Evolutionary conservation across 2,113 vertebrate genomes (phyloP).

Genomic region (Spea multiplicata): DNA sequence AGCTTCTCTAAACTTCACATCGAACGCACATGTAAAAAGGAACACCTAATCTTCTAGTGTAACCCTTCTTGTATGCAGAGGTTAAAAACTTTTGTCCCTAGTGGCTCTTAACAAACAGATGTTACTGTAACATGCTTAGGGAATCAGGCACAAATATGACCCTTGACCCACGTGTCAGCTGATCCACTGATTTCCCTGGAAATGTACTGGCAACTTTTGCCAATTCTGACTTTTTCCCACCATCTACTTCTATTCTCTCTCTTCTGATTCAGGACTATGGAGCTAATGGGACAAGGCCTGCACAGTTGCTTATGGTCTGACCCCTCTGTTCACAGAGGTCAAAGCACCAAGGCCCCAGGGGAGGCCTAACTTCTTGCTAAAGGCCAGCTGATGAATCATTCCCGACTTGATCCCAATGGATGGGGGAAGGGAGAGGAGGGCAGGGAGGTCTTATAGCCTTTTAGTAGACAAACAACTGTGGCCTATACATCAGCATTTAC

Average conservation of each 20-base stretch:
- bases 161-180: slow-evolving; percentile 90
- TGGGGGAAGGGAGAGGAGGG: slow-evolving; percentile 66
- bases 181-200: slow-evolving; percentile 87
- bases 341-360: slow-evolving; percentile 88
- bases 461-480: slow-evolving; percentile 84
- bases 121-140: slow-evolving; percentile 94
- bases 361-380: slow-evolving; percentile 86
- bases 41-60: slow-evolving; percentile 67
- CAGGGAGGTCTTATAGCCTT: slow-evolving; percentile 85
- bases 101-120: slow-evolving; percentile 88
- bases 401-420: slow-evolving; percentile 63
- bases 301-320: slow-evolving; percentile 83
- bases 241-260: slow-evolving; percentile 75
- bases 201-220: slow-evolving; percentile 90
- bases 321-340: slow-evolving; percentile 89
- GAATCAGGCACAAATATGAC: slow-evolving; percentile 89
- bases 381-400: slow-evolving; percentile 96
- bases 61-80: slow-evolving; percentile 59
- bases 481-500: slow-evolving; percentile 90
- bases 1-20: slow-evolving; percentile 38
- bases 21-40: slow-evolving; percentile 59
- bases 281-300: slow-evolving; percentile 71
- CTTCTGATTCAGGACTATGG: slow-evolving; percentile 70
- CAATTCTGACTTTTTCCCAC: slow-evolving; percentile 93
- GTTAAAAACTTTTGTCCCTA: slow-evolving; percentile 79